Evolutionary conservation across 2,797 vertebrate species (phyloP), one percentile per base, ranked within the genome.

Genomic region (Pitangus sulphuratus): DNA sequence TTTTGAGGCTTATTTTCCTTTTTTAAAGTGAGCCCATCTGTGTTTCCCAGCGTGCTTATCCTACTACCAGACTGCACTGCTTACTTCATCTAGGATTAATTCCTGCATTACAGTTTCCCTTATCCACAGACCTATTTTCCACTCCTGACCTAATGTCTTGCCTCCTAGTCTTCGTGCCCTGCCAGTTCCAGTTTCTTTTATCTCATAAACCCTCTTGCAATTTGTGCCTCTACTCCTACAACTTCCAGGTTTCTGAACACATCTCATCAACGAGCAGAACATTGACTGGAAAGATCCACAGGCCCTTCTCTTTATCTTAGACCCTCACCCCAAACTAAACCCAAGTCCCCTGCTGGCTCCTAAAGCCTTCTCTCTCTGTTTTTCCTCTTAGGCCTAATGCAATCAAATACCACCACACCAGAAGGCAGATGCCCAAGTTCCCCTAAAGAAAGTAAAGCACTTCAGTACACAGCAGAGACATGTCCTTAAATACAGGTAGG

Each of bases 321-420:
- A 64, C 4, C 12, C 20, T 45, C 19, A 53, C 25, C 40, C 25
- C 53, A 84, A 65, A 65, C 15, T 48, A 70, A 89, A 80, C 9
- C 18, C 0, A 1, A 64, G 6, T 28, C 25, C 18, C 22, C 35
- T 0, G 0, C 2, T 60, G 15, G 25, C 16, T 86, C 44, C 28
- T 47, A 68, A 68, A 81, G 44, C 17, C 50, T 39, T 39, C 61
- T 54, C 33, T 17, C 64, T 72, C 22, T 4, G 0, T 30, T 62
- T 53, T 47, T 17, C 22, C 28, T 57, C 65, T 31, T 57, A 26
- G 31, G 16, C 30, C 37, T 24, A 39, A 18, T 5, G 18, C 61
- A 85, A 14, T 31, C 47, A 48, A 68, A 26, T 37, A 71, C 14
- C 50, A 60, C 25, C 0, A 2, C 44, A 48, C 15, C 57, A 91